phyloP scores from a whole-genome alignment of 1,140 invertebrate species.

The Radopholus similis region DNA sequence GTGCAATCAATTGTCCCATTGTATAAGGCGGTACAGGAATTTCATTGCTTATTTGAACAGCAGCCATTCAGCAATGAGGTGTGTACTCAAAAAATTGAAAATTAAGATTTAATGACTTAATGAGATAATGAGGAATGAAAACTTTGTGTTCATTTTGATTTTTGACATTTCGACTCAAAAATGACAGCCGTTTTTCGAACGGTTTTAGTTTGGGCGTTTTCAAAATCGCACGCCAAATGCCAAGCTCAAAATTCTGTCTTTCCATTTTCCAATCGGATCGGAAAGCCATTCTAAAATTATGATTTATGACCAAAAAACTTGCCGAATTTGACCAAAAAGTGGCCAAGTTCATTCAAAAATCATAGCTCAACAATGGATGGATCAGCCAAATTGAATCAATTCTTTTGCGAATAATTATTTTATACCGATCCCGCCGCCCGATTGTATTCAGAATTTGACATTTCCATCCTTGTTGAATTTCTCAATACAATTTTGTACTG shows the following conservation, averaged over 20 bases:
- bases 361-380: too few relatives aligned
- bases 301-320: too few relatives aligned
- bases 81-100: neutral
- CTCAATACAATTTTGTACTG: neutral
- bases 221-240: too few relatives aligned
- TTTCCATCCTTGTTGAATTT: neutral
- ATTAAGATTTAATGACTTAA: neutral
- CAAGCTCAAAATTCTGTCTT: too few relatives aligned
- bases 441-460: neutral
- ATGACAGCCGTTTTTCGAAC: too few relatives aligned
- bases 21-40: neutral
- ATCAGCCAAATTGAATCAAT: neutral
- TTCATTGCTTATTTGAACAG: neutral
- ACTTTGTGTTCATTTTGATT: too few relatives aligned
- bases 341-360: too few relatives aligned
- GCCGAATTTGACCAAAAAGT: too few relatives aligned
- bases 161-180: neutral
- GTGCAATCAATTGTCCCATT: slow-evolving; percentile 1
- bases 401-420: neutral
- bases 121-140: neutral
- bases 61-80: neutral
- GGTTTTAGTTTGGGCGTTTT: too few relatives aligned
- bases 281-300: too few relatives aligned
- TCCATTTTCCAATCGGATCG: too few relatives aligned
- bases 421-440: neutral